Evolutionary conservation across 1,140 invertebrate species (phyloP), one percentile per base, ranked within the genome.

Genomic region (Belonocnema kinseyi): DNA sequence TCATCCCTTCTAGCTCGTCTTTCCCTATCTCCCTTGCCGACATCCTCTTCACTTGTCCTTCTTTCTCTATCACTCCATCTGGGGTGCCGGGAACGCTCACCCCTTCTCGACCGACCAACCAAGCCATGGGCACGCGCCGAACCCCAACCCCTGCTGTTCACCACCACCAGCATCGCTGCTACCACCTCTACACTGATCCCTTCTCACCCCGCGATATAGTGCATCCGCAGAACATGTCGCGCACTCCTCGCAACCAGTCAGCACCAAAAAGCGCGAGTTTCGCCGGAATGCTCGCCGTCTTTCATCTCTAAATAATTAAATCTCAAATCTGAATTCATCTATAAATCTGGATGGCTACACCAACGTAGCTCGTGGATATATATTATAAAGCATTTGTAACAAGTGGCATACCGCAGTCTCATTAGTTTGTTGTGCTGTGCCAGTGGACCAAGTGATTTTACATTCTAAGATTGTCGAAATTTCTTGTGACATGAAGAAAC

Each of bases 141-240:
- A 52, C 40, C 53, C 80, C 86, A 84, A 77, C 82, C 83, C 80
- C 78, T 83, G 82, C 83, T 79, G 79, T 75, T 75, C 76, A 72
- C 75, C 40, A 74, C 80, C 78, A 75, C 81, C 74, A 72, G 75
- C 80, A 79, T 71, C 80, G 54, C 71, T 72, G 75, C 75, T 84
- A 81, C 80, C 72, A 77, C 76, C 79, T 73, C 79, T 81, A 75
- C 71, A 81, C 72, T 51, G 70, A 71, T 61, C 66, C 56, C 77
- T 76, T 72, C 75, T 74, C 81, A 82, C 76, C 79, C 80, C 74
- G 71, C 81, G 79, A 82, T 85, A 85, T 83, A 86, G 82, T 84
- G 84, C 84, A 85, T 84, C 87, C 78, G 82, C 87, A 86, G 84
- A 86, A 86, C 88, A 89, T 87, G 86, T 82, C 84, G 86, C 83